A percentile compares a stretch with the other conserved stretches of the same genome.
These are phyloP conservation scores for Periophthalmus magnuspinnatus DNA, from an alignment of 2,797 vertebrate species.

Conservation along the genomic window DNA sequence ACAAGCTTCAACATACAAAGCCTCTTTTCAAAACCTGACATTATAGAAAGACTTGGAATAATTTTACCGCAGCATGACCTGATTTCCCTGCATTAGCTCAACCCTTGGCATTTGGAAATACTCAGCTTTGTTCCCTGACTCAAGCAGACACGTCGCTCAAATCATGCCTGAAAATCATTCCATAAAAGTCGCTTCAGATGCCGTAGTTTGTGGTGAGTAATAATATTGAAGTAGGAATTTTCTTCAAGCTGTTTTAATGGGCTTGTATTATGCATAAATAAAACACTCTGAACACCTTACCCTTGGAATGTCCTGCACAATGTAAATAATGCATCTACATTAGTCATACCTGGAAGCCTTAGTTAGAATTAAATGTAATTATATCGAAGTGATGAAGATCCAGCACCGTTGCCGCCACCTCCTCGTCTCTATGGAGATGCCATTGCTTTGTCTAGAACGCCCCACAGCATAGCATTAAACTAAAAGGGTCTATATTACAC, in stretches of 20 bases:
- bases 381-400: too few relatives aligned
- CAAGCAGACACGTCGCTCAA: neutral
- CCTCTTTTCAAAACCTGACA: constrained; percentile 19
- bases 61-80: constrained; percentile 2
- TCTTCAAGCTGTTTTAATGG: neutral
- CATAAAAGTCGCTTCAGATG: constrained; percentile 14
- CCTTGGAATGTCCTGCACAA: neutral
- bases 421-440: too few relatives aligned
- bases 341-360: too few relatives aligned
- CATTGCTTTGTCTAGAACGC: too few relatives aligned
- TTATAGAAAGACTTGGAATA: constrained; percentile 7
- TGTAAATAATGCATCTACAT: neutral
- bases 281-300: neutral
- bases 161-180: constrained; percentile 24
- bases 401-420: too few relatives aligned
- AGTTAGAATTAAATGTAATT: neutral
- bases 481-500: too few relatives aligned
- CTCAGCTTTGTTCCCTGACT: constrained; percentile 1
- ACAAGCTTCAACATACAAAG: constrained; percentile 37
- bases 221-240: neutral
- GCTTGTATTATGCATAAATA: neutral
- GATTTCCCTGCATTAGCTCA: constrained; percentile 7
- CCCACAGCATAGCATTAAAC: too few relatives aligned
- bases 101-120: constrained; percentile 8
- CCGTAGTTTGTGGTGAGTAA: constrained; percentile 22